phyloP scores from a whole-genome alignment of 1,140 invertebrate species.

The Polypedilum vanderplanki region DNA sequence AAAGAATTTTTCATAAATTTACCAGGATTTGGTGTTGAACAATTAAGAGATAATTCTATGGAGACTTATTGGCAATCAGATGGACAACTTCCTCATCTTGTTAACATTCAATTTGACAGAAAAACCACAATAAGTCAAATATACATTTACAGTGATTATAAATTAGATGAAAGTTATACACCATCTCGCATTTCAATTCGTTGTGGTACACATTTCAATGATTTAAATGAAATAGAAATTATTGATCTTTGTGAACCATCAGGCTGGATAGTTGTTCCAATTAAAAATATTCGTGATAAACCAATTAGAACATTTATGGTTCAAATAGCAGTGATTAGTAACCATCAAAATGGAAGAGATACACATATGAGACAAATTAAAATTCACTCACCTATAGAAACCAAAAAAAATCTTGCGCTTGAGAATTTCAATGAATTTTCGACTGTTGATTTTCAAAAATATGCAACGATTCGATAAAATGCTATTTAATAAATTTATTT shows the following conservation, averaged over 20 bases:
- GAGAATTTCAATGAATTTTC: constrained; percentile 70
- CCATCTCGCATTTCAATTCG: constrained; percentile 92
- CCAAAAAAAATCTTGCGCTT: constrained; percentile 58
- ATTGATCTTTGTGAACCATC: constrained; percentile 88
- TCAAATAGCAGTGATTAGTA: constrained; percentile 93
- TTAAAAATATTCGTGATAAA: constrained; percentile 80
- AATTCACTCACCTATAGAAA: constrained; percentile 86
- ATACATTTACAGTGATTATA: constrained; percentile 96
- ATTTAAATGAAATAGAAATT: constrained; percentile 94
- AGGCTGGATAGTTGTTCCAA: constrained; percentile 91
- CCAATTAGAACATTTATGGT: constrained; percentile 93
- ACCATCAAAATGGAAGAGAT: constrained; percentile 97
- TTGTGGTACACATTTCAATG: constrained; percentile 94
- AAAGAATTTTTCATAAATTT: constrained; percentile 29
- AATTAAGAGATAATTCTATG: constrained; percentile 86
- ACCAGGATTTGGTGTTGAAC: constrained; percentile 93
- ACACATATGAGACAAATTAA: constrained; percentile 97
- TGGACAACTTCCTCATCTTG: constrained; percentile 93
- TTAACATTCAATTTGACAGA: constrained; percentile 94
- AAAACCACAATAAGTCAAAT: constrained; percentile 95
- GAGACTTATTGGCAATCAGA: constrained; percentile 99
- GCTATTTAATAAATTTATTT: constrained; percentile 5
- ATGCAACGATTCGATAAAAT: constrained; percentile 63
- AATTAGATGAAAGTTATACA: constrained; percentile 97
- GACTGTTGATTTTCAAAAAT: constrained; percentile 74